Conservation (phyloP, 2,797 vertebrate genomes). For the Peromyscus melanophrys region DNA sequence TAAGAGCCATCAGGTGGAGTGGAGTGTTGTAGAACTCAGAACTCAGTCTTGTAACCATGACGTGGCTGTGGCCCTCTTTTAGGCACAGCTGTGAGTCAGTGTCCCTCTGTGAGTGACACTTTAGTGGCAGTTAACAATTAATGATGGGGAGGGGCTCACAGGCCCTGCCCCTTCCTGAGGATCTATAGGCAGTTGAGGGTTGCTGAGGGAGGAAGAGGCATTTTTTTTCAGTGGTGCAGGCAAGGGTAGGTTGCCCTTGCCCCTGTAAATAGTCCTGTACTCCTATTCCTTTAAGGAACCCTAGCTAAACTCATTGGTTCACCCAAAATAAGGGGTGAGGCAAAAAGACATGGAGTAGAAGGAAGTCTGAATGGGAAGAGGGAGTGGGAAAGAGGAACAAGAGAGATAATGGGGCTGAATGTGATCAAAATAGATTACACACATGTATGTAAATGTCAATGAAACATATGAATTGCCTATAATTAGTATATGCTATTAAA, state of each 20-base stretch:
- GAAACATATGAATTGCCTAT: background rate
- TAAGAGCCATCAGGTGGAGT: background rate
- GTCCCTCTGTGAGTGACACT: background rate
- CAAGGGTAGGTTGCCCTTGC: background rate
- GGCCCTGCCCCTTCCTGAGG: background rate
- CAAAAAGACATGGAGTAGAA: background rate
- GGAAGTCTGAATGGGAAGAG: background rate
- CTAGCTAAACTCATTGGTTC: background rate
- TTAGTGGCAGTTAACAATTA: background rate
- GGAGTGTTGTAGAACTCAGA: background rate
- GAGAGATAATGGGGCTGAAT: background rate
- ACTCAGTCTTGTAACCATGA: background rate
- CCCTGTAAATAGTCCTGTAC: background rate
- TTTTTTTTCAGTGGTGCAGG: background rate
- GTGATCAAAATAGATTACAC: background rate
- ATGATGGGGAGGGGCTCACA: background rate
- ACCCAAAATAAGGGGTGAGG: background rate
- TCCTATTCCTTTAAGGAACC: background rate
- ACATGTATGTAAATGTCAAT: background rate
- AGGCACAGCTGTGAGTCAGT: background rate
- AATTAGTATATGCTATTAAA: background rate
- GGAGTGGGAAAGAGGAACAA: background rate
- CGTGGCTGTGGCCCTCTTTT: background rate
- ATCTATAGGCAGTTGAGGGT: background rate
- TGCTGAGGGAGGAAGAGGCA: background rate